Base-by-base conservation (phyloP, 2,888 invertebrate species). In the Brachynemurus nebulosus region DNA sequence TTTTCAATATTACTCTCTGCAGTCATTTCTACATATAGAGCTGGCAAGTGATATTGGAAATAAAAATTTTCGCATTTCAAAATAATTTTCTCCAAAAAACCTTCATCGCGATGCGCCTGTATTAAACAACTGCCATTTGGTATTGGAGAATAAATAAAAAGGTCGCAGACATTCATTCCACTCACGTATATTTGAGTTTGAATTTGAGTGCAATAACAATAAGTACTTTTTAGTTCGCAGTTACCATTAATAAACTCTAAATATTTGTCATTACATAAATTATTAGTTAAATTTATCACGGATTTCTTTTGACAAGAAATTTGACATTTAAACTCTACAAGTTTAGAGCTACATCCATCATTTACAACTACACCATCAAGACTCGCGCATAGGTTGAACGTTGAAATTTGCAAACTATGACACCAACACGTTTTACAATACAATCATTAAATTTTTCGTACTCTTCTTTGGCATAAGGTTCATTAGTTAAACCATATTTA, bases 331-430 rank as follows among this genome's bases (percentile, higher is more conserved):
- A 27, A 27, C 27, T 27, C 5, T n/a, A 27, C 2, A 4, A 27
- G 2, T 27, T 27, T 5, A 4, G 2, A 27, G 27, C 9, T 4
- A 27, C 2, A 27, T 27, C 27, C 27, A 50, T 51, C 40, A 30
- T 48, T 38, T 33, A 51, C 19, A n/a, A 52, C 48, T 27, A 49
- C 37, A 12, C 49, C 27, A 27, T 27, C 27, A 27, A 27, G 27
- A n/a, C 27, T 27, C 27, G 27, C 27, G 27, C 27, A 27, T n/a
- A 27, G 27, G n/a, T n/a, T 5, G 11, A 27, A 27, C 11, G 27
- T 5, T 27, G 27, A 27, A 27, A 27, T 27, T 19, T 18, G 18
- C 38, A 19, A 38, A 38, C 38, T 38, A 38, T 38, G 7, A 19
- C n/a, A 38, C 38, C 38, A 20, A 38, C 38, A 6, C 21, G 18